phyloP scores from a whole-genome alignment of 1,140 invertebrate species.

The Trichonephila clavipes region DNA sequence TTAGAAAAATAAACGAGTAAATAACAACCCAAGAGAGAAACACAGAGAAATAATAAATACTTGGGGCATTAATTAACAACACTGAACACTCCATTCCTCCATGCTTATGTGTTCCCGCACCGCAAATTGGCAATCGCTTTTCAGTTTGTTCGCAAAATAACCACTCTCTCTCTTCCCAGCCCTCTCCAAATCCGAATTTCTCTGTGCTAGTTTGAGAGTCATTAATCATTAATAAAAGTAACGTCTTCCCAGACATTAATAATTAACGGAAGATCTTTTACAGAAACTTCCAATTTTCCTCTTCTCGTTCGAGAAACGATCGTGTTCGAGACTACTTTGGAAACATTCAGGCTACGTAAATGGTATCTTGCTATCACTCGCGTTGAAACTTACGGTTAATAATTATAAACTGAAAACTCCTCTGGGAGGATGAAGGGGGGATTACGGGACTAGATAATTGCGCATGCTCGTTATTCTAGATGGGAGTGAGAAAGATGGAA shows the following conservation, averaged over 20 bases:
- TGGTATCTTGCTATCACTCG: background rate
- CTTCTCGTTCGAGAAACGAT: background rate
- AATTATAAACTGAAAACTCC: background rate
- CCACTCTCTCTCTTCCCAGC: background rate
- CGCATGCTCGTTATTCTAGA: background rate
- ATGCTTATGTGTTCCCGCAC: too few relatives aligned
- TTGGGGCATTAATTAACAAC: background rate
- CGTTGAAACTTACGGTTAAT: background rate
- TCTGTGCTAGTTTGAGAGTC: background rate
- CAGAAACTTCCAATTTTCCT: background rate
- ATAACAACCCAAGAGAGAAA: background rate
- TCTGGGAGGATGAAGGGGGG: background rate
- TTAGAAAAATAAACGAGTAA: background rate
- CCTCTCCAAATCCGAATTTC: background rate
- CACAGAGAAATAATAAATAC: conserved; percentile 1
- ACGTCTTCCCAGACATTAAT: background rate
- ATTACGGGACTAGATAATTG: too few relatives aligned
- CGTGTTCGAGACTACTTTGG: background rate
- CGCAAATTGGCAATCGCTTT: too few relatives aligned
- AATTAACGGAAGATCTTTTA: background rate
- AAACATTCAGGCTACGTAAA: background rate
- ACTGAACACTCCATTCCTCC: background rate
- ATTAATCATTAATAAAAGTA: background rate
- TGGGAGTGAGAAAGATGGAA: background rate
- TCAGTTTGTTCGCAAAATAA: too few relatives aligned